Percentiles rank a stretch among this genome's conserved stretches.
Evolutionary conservation across 2,113 vertebrate species (phyloP).

Genomic region (Apteryx mantelli): DNA sequence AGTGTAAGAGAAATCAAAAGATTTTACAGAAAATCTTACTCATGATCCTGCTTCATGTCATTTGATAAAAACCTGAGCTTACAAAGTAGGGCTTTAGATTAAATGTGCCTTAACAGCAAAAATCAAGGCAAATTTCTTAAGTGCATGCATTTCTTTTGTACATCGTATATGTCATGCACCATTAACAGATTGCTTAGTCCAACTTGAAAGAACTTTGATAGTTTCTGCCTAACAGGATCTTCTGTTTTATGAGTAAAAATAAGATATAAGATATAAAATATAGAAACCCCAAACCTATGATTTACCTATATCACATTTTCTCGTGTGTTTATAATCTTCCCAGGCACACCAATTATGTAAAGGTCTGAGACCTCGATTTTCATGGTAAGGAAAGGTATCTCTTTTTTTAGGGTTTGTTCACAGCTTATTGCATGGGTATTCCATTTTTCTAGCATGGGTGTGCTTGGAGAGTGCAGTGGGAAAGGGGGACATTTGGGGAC

Average conservation of each 20-base stretch:
- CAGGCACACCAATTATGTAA: background rate
- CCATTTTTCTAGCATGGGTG: background rate
- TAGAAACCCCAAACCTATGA: background rate
- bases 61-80: background rate
- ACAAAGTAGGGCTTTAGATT: background rate
- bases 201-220: background rate
- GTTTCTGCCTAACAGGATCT: background rate
- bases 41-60: background rate
- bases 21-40: background rate
- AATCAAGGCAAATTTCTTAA: background rate
- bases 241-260: background rate
- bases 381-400: background rate
- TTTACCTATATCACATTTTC: background rate
- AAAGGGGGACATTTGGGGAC: background rate
- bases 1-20: background rate
- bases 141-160: background rate
- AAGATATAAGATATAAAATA: background rate
- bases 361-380: background rate
- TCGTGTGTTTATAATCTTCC: background rate
- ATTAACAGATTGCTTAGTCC: background rate
- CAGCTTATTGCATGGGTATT: background rate
- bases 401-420: background rate
- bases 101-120: background rate
- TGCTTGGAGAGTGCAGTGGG: background rate
- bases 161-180: background rate